Conservation (phyloP, 2,888 invertebrate genomes). For the Crossocerus cetratus region DNA sequence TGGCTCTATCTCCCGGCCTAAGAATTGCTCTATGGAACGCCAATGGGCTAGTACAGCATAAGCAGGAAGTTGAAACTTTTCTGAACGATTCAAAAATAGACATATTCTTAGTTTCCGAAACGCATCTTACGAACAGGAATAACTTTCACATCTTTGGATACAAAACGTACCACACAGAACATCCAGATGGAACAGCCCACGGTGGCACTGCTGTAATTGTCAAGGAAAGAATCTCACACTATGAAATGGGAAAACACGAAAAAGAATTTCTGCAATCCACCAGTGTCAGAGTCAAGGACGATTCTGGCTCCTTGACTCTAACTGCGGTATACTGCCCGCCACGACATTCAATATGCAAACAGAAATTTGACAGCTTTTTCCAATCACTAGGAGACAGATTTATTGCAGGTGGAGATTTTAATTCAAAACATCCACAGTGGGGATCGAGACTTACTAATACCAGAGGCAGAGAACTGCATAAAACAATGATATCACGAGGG, state of each 20-base stretch:
- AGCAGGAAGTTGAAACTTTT: constrained; percentile 11
- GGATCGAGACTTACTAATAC: constrained; percentile 45
- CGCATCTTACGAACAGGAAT: constrained; percentile 20
- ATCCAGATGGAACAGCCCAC: constrained; percentile 48
- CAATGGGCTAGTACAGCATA: constrained; percentile 13
- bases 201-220: constrained; percentile 46
- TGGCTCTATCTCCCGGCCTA: constrained; percentile 10
- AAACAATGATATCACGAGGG: constrained; percentile 15
- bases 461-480: constrained; percentile 28
- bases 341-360: constrained; percentile 41
- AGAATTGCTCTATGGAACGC: constrained; percentile 23
- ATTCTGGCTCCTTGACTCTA: constrained; percentile 30
- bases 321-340: constrained; percentile 54
- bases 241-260: constrained; percentile 24
- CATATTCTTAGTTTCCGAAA: too few relatives aligned
- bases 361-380: constrained; percentile 42
- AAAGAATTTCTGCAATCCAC: constrained; percentile 48
- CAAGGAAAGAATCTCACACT: constrained; percentile 41
- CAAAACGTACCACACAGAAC: constrained; percentile 41
- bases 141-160: constrained; percentile 42
- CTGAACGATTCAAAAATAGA: constrained; percentile 11
- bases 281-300: constrained; percentile 27
- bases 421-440: constrained; percentile 52
- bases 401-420: constrained; percentile 45
- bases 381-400: constrained; percentile 41